phyloP scores from a whole-genome alignment of 2,888 invertebrate genomes.

The Phania funesta region DNA sequence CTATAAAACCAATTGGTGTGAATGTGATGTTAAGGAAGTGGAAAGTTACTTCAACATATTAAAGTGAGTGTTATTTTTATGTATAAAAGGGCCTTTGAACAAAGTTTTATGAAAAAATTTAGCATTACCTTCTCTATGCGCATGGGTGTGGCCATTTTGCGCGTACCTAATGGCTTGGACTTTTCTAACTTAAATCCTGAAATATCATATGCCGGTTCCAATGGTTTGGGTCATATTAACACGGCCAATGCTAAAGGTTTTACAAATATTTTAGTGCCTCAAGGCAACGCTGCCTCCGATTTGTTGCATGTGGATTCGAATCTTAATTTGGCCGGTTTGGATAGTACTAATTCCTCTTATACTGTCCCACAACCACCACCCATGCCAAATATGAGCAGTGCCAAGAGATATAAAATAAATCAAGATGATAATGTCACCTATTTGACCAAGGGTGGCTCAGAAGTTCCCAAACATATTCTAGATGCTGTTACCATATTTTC shows the following conservation, averaged over 20 bases:
- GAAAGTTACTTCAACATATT: constrained; percentile 96
- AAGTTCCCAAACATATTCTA: constrained; percentile 85
- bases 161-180: constrained; percentile 92
- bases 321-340: constrained; percentile 83
- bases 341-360: constrained; percentile 75
- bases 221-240: constrained; percentile 72
- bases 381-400: constrained; percentile 75
- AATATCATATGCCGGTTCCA: constrained; percentile 69
- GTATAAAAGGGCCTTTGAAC: too few relatives aligned
- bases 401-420: constrained; percentile 75
- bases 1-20: constrained; percentile 94
- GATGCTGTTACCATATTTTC: constrained; percentile 88
- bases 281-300: constrained; percentile 76
- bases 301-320: constrained; percentile 87
- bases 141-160: constrained; percentile 93
- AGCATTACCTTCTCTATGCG: constrained; percentile 96
- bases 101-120: constrained; percentile 69
- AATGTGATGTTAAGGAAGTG: constrained; percentile 87
- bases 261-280: constrained; percentile 74
- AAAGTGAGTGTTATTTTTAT: constrained; percentile 88
- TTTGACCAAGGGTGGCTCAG: constrained; percentile 83
- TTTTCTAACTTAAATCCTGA: constrained; percentile 82
- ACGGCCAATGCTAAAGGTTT: constrained; percentile 76
- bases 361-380: constrained; percentile 75
- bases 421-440: constrained; percentile 81